These are phyloP conservation scores for Himalopsyche kuldschensis DNA, from an alignment of 2,888 invertebrate genomes.

Conservation along the genomic window DNA sequence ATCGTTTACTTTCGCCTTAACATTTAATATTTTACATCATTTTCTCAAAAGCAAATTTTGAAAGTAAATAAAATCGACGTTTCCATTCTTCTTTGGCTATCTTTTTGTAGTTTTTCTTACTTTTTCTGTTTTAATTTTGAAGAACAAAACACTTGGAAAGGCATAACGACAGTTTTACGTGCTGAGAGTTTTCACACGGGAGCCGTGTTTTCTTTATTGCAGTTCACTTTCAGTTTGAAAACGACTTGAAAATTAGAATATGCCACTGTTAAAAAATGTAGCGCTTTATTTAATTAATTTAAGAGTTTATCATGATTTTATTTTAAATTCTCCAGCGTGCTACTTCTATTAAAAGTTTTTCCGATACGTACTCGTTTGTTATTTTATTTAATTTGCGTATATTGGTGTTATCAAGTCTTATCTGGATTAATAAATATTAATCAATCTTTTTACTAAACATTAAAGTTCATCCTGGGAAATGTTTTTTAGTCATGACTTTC, in stretches of 20 bases:
- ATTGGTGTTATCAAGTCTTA: no score
- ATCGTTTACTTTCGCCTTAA: no score
- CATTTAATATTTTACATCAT: no score
- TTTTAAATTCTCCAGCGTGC: neutral
- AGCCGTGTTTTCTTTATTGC: constrained; percentile 20
- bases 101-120: neutral
- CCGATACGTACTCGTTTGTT: no score
- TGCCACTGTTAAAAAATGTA: neutral
- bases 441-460: no score
- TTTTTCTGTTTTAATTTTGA: constrained; percentile 36
- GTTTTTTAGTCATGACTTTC: no score
- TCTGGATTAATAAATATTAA: no score
- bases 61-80: no score
- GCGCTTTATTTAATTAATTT: neutral
- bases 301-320: neutral
- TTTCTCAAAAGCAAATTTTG: no score
- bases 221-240: constrained; percentile 28
- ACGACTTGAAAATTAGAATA: constrained; percentile 31
- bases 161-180: constrained; percentile 36
- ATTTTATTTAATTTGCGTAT: no score
- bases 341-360: no score
- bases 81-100: neutral
- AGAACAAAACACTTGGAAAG: constrained; percentile 33
- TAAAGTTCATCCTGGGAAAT: no score
- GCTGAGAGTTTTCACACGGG: constrained; percentile 9